Evolutionary conservation across 2,113 vertebrate genomes (phyloP).

Genomic region (Rostratula benghalensis): DNA sequence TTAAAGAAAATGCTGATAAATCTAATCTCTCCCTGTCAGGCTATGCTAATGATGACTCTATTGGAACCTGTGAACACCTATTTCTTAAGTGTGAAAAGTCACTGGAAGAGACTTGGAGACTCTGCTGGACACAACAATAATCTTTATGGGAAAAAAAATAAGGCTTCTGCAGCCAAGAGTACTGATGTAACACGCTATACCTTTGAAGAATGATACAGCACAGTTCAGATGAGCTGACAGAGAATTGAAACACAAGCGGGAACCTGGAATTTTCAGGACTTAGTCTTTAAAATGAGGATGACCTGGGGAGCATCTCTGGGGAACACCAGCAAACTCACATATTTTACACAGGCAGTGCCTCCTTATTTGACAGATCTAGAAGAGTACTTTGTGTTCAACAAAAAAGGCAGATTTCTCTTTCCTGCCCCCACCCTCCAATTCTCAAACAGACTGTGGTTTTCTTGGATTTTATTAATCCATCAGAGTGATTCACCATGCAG

Average conservation of each 20-base stretch:
- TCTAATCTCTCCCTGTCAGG: constrained; percentile 63
- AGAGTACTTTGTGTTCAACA: background rate
- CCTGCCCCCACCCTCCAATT: background rate
- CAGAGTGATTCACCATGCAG: background rate
- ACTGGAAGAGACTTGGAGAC: background rate
- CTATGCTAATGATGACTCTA: constrained; percentile 57
- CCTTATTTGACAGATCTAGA: background rate
- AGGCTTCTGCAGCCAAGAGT: background rate
- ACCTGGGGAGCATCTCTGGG: background rate
- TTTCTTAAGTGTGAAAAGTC: background rate
- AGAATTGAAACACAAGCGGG: background rate
- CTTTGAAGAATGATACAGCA: background rate
- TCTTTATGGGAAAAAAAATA: background rate
- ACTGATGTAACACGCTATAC: background rate
- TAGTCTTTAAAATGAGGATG: background rate
- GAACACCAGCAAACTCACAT: background rate
- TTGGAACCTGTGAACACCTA: constrained; percentile 26
- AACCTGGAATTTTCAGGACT: background rate
- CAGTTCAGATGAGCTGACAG: background rate
- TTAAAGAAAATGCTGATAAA: constrained; percentile 74
- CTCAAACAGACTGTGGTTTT: background rate
- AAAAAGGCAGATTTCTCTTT: background rate
- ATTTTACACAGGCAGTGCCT: background rate
- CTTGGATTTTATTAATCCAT: background rate
- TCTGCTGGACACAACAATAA: background rate